Percentiles rank a stretch among this genome's conserved stretches.
Evolutionary conservation across 1,140 invertebrate genomes (phyloP).

Genomic region (Musca domestica): DNA sequence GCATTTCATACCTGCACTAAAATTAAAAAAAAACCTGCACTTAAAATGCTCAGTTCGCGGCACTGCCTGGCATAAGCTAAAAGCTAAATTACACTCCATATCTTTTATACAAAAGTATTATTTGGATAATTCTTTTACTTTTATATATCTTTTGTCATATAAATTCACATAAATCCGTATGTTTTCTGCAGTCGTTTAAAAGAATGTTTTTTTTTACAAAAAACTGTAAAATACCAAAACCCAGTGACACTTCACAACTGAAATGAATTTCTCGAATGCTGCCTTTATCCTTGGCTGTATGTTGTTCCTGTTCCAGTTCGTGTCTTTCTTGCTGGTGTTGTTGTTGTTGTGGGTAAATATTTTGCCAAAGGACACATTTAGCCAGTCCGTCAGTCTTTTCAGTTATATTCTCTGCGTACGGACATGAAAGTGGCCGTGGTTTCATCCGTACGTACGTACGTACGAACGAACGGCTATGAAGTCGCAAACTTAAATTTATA

Average conservation of each 20-base stretch:
- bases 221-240: neutral
- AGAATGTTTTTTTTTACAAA: neutral
- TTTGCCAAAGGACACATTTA: slow-evolving; percentile 14
- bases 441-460: neutral
- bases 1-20: too few species aligned
- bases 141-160: slow-evolving; percentile 10
- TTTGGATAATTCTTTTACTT: slow-evolving; percentile 11
- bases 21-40: too few species aligned
- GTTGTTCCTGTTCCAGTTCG: neutral
- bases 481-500: slow-evolving; percentile 21
- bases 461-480: neutral
- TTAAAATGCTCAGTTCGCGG: too few species aligned
- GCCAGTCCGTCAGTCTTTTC: neutral
- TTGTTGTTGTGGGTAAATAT: slow-evolving; percentile 8
- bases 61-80: too few species aligned
- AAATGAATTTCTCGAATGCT: too few species aligned
- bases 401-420: neutral
- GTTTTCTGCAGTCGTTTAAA: slow-evolving; percentile 15
- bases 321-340: neutral
- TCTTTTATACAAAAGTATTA: slow-evolving; percentile 14
- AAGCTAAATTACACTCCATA: neutral
- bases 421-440: neutral
- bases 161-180: slow-evolving; percentile 20
- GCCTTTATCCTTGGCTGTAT: neutral
- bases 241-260: neutral